Evolutionary conservation across 23 tunicate genomes (phyloP), one percentile per base, ranked within the genome.

Genomic region (Botrylloides violaceus): DNA sequence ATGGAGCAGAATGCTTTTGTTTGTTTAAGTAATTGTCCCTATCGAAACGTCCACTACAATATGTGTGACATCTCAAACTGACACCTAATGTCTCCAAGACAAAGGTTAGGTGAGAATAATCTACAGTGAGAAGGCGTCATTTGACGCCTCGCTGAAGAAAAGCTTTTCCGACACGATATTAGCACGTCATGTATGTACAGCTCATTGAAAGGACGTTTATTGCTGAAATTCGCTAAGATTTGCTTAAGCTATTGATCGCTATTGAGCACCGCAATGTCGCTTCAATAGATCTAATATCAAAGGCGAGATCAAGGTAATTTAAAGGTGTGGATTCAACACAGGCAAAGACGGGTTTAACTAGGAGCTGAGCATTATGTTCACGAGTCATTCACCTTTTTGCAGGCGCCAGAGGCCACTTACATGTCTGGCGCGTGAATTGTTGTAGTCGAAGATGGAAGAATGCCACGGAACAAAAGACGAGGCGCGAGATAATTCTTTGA

Each of bases 401-500:
- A 68, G 74, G 74, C 74, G 74, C 74, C 74, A 68, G 53, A 23
- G 58, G 58, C 74, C 74, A 68, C 74, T 68, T 68, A 68, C 74
- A 26, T 26, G 74, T 68, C 74, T 68, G 57, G 29, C 74, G 74
- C 74, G 74, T 37, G 74, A 68, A 68, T 68, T 68, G 74, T 68
- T 68, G 74, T 68, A 68, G 26, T 28, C 58, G 26, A 20, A 19
- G 49, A 68, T 43, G 36, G 29, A 68, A 68, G 58, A 35, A 43
- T 39, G 74, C 58, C 26, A 37, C 64, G 47, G 37, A 35, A 68
- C 74, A 68, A 68, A 68, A 68, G 74, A 30, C 26, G 74, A 43
- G 74, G 74, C 30, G 74, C 30, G 74, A 35, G 74, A 68, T 68
- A 63, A 63, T 35, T 68, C 58, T 68, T 68, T 39, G 57, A 39